Conservation (phyloP, 2,113 vertebrate genomes). For the Glaucomys volans region DNA sequence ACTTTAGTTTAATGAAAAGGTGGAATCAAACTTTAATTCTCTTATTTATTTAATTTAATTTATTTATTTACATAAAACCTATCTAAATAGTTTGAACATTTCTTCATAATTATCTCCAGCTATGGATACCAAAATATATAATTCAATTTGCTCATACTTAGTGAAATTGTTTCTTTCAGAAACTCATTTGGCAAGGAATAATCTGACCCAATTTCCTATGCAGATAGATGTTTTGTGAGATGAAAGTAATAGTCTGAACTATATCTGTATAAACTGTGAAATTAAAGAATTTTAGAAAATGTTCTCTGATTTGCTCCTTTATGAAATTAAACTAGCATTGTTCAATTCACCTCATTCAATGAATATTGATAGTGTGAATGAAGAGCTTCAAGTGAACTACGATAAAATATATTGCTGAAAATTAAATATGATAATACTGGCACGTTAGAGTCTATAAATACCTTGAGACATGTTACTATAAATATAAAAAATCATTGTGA, state of each 20-base stretch:
- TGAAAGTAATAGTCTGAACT: neutral
- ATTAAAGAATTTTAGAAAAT: conserved; percentile 40
- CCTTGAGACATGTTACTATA: neutral
- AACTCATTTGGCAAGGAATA: conserved; percentile 12
- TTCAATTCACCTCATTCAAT: neutral
- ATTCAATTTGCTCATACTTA: neutral
- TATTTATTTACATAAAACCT: neutral
- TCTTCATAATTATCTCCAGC: neutral
- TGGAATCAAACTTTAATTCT: neutral
- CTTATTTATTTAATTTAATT: neutral
- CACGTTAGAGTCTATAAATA: conserved; percentile 28
- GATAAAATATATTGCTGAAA: conserved; percentile 40
- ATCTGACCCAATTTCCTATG: neutral
- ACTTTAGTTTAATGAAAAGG: neutral
- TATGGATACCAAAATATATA: neutral
- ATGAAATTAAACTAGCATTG: conserved; percentile 21
- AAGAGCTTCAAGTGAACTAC: neutral
- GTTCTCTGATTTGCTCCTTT: conserved; percentile 7
- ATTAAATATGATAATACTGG: conserved; percentile 49
- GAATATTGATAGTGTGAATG: neutral
- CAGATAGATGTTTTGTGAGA: neutral
- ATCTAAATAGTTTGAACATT: neutral
- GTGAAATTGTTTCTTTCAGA: neutral
- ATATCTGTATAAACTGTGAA: neutral
- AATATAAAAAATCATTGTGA: conserved; percentile 34